These are phyloP conservation scores for Sarcophaga rosellei DNA, from an alignment of 2,888 invertebrate genomes.

Conservation along the genomic window DNA sequence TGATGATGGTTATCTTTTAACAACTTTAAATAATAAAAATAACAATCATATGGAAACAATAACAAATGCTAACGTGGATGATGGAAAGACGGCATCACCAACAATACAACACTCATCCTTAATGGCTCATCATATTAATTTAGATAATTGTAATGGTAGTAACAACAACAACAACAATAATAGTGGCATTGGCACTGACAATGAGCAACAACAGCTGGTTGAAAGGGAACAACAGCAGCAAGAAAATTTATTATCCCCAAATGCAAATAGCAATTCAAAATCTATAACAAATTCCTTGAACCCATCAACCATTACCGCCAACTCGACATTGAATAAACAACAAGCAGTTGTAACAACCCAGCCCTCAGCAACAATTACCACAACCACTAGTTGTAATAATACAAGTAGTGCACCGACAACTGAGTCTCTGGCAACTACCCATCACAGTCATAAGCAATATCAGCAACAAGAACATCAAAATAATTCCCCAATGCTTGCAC, in stretches of 20 bases:
- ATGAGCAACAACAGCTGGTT: conserved; percentile 69
- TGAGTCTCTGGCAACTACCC: conserved; percentile 49
- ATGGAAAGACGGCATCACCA: conserved; percentile 43
- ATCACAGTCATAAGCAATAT: conserved; percentile 70
- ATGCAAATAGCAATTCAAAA: conserved; percentile 72
- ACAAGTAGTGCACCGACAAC: neutral
- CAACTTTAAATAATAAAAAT: conserved; percentile 49
- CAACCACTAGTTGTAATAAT: conserved; percentile 63
- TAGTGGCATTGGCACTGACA: no score
- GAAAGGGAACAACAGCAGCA: conserved; percentile 72
- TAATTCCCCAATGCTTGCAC: conserved; percentile 62
- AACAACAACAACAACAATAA: conserved; percentile 66
- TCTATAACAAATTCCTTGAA: conserved; percentile 67
- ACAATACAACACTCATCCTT: conserved; percentile 65
- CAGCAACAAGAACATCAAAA: conserved; percentile 68
- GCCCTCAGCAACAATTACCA: conserved; percentile 33
- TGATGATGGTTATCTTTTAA: conserved; percentile 47
- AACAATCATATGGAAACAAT: conserved; percentile 38
- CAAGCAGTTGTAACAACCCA: conserved; percentile 55
- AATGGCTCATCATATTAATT: conserved; percentile 74
- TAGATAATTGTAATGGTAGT: conserved; percentile 78
- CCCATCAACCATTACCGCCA: conserved; percentile 23
- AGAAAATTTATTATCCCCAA: conserved; percentile 72
- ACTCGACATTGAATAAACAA: neutral
- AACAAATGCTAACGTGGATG: conserved; percentile 50